Evolutionary conservation across 2,888 invertebrate species (phyloP).

Genomic region (Buathra laborator): DNA sequence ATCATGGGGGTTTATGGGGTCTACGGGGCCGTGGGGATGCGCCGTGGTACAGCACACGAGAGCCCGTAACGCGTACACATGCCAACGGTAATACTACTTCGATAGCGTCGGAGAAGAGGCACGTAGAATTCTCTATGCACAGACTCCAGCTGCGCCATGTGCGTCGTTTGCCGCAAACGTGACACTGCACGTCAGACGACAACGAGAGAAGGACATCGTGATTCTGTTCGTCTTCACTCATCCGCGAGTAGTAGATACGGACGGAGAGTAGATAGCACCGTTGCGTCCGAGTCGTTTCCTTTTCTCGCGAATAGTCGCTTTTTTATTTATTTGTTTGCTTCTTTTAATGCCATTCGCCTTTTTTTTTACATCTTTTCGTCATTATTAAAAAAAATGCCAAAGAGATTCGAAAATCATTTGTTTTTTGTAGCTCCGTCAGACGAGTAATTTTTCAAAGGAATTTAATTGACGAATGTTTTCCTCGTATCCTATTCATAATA

Average conservation of each 20-base stretch:
- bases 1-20: slow-evolving; percentile 67
- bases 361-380: not conserved
- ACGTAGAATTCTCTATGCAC: slow-evolving; percentile 81
- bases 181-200: slow-evolving; percentile 80
- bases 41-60: not conserved
- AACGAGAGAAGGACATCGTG: slow-evolving; percentile 45
- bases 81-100: slow-evolving; percentile 43
- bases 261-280: not conserved
- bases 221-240: slow-evolving; percentile 28
- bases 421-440: not conserved
- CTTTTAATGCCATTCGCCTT: not conserved
- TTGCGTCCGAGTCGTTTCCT: not conserved
- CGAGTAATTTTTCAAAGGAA: not conserved
- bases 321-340: not conserved
- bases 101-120: slow-evolving; percentile 65
- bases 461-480: not conserved
- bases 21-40: slow-evolving; percentile 55
- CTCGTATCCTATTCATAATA: not conserved
- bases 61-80: slow-evolving; percentile 66
- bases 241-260: not conserved
- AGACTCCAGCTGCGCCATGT: slow-evolving; percentile 83
- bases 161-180: slow-evolving; percentile 84
- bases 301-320: not conserved
- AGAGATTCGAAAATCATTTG: not conserved
- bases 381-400: not conserved